phyloP scores from a whole-genome alignment of 2,797 vertebrate genomes.

The Acanthopagrus latus region DNA sequence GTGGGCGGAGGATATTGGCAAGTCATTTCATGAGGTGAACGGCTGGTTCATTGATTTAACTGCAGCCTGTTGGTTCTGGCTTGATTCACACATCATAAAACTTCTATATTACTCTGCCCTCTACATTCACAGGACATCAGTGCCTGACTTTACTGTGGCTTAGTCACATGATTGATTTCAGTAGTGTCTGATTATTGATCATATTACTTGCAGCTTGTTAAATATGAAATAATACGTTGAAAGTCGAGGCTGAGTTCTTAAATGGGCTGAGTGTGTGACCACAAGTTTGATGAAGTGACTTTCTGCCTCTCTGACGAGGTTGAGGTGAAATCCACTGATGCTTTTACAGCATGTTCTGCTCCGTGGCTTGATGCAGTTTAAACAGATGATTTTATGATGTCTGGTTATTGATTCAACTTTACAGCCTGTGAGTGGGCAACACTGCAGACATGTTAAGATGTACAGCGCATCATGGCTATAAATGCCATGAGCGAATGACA shows the following conservation, averaged over 20 bases:
- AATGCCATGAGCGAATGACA: not conserved
- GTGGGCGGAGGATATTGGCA: not conserved
- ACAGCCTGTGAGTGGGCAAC: not conserved
- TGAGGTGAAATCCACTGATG: slow-evolving; percentile 10
- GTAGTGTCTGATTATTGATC: not conserved
- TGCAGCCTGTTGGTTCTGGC: not conserved
- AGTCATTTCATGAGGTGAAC: not conserved
- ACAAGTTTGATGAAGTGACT: not conserved
- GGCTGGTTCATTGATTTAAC: not conserved
- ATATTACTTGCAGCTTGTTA: not conserved
- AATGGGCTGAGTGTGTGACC: no score
- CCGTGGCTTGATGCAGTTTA: not conserved
- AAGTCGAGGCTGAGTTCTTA: not conserved
- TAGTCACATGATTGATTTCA: not conserved
- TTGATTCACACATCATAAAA: not conserved
- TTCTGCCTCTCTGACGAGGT: not conserved
- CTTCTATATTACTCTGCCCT: not conserved
- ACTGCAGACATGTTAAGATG: not conserved
- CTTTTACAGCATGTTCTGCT: not conserved
- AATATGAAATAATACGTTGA: slow-evolving; percentile 2
- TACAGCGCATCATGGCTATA: not conserved
- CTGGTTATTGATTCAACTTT: slow-evolving; percentile 77
- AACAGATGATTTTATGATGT: slow-evolving; percentile 57
- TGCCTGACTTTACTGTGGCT: not conserved
- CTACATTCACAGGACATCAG: not conserved